Percentiles rank a stretch among this genome's conserved stretches.
Evolutionary conservation across 2,113 vertebrate genomes (phyloP).

Genomic region (Orientallactaga bullata): DNA sequence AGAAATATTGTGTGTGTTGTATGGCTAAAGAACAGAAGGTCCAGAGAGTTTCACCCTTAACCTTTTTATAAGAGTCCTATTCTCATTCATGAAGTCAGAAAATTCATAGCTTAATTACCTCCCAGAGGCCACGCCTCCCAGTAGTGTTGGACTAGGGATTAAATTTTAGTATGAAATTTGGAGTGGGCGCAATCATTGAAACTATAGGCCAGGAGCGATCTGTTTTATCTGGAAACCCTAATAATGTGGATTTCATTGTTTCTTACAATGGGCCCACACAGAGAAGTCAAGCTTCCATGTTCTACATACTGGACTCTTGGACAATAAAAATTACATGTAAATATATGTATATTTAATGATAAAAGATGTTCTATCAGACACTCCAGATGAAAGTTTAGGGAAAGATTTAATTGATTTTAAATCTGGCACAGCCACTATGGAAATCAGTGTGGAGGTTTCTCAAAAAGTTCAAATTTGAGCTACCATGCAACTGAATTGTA

Average conservation of each 20-base stretch:
- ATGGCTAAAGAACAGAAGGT: neutral
- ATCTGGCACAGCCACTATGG: neutral
- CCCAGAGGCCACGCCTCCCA: neutral
- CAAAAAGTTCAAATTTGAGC: too few relatives aligned
- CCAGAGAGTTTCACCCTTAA: neutral
- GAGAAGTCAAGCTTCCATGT: neutral
- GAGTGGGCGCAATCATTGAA: neutral
- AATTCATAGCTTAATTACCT: neutral
- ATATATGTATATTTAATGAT: neutral
- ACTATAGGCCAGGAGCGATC: neutral
- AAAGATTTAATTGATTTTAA: constrained; percentile 8
- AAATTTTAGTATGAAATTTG: neutral
- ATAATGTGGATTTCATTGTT: neutral
- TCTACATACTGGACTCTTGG: neutral
- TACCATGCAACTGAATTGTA: too few relatives aligned
- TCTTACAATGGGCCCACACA: neutral
- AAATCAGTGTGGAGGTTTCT: too few relatives aligned
- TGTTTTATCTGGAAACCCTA: constrained; percentile 7
- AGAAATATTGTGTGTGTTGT: neutral
- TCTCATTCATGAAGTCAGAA: neutral
- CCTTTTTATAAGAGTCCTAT: neutral
- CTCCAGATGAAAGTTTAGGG: neutral
- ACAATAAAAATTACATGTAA: neutral
- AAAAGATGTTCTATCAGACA: neutral
- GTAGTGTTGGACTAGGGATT: too few relatives aligned